These are phyloP conservation scores for Tethya wilhelma DNA, from an alignment of 37 sponge, comb jelly and placozoan genomes.

Conservation along the genomic window DNA sequence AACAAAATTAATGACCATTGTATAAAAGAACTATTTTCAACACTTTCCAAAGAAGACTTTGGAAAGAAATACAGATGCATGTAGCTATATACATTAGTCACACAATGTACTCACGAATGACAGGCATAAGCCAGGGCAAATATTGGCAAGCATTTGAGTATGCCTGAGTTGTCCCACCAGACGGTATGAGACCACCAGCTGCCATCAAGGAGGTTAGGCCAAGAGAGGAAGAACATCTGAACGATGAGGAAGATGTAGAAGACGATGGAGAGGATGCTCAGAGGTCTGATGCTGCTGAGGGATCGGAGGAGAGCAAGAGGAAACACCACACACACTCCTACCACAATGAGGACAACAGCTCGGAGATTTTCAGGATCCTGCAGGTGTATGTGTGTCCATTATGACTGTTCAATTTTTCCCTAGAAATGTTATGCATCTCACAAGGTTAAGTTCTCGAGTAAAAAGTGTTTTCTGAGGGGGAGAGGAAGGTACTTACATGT, in stretches of 20 bases:
- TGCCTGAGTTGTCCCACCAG: constrained; percentile 51
- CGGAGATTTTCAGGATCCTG: constrained; percentile 46
- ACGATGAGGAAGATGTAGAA: constrained; percentile 64
- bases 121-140: constrained; percentile 77
- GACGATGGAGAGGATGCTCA: constrained; percentile 57
- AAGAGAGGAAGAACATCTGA: constrained; percentile 26
- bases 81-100: not conserved
- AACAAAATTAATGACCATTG: not conserved
- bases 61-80: not conserved
- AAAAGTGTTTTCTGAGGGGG: too few relatives aligned
- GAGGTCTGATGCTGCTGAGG: constrained; percentile 39
- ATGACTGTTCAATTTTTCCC: not conserved
- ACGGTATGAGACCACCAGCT: not conserved
- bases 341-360: constrained; percentile 29
- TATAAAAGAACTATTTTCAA: not conserved
- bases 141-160: constrained; percentile 75
- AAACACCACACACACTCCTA: constrained; percentile 55
- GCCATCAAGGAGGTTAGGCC: constrained; percentile 3
- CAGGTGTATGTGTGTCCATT: not conserved
- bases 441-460: too few relatives aligned
- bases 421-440: not conserved
- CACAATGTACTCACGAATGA: constrained; percentile 58
- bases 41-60: not conserved
- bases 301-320: constrained; percentile 71
- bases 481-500: not conserved